Evolutionary conservation across 2,888 invertebrate genomes (phyloP).

Genomic region (Leucania comma): DNA sequence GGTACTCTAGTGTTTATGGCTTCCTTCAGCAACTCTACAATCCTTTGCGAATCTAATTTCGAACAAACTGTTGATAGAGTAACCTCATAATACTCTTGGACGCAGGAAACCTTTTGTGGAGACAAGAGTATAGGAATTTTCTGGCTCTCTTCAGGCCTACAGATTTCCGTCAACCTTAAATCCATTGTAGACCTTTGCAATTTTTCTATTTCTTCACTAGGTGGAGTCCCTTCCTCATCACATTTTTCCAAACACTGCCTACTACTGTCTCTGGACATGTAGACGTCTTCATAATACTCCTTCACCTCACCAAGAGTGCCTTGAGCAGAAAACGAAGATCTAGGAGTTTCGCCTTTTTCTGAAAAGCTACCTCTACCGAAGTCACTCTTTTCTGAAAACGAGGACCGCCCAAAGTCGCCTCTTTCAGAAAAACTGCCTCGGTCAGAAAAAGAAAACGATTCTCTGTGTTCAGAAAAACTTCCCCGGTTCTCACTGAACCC

Average conservation of each 20-base stretch:
- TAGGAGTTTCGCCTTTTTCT: conserved; percentile 86
- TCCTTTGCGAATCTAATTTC: conserved; percentile 94
- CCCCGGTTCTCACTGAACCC: conserved; percentile 91
- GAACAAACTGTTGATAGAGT: conserved; percentile 95
- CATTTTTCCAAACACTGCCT: conserved; percentile 79
- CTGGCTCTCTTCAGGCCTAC: conserved; percentile 76
- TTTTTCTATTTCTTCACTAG: conserved; percentile 81
- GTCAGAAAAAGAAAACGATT: conserved; percentile 88
- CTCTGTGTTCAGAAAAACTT: conserved; percentile 86
- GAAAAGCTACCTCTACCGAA: conserved; percentile 86
- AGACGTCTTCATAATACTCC: conserved; percentile 84
- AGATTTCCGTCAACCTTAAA: conserved; percentile 82
- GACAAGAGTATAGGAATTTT: conserved; percentile 84
- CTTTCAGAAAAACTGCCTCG: conserved; percentile 87
- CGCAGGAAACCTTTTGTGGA: conserved; percentile 83
- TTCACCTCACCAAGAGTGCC: conserved; percentile 85
- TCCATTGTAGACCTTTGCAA: conserved; percentile 87
- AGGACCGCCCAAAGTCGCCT: conserved; percentile 85
- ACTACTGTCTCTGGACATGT: conserved; percentile 82
- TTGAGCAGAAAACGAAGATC: conserved; percentile 87
- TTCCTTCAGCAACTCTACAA: conserved; percentile 95
- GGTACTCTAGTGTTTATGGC: conserved; percentile 95
- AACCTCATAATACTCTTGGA: conserved; percentile 92
- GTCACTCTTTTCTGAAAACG: conserved; percentile 91
- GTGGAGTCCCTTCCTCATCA: conserved; percentile 76